These are phyloP conservation scores for Ptycholaimellus sp. DNA, from an alignment of 2,888 invertebrate species.

Conservation along the genomic window DNA sequence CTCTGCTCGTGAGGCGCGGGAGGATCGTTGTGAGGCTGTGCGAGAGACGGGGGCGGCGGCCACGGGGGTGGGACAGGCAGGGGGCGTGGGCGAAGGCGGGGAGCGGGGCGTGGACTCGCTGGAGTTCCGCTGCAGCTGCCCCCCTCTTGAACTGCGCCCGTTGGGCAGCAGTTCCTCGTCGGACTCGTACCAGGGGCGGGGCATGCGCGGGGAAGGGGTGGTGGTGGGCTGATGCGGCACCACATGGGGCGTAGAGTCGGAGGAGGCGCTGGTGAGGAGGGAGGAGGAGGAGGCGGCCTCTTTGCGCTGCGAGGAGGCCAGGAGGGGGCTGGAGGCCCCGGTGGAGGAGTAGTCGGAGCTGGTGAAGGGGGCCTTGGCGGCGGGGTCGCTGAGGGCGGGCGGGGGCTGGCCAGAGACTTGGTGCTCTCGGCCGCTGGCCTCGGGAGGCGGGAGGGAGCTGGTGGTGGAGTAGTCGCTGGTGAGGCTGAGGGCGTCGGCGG, in stretches of 20 bases:
- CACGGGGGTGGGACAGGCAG: background rate
- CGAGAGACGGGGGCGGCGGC: background rate
- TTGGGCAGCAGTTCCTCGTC: too few species aligned
- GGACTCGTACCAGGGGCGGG: too few species aligned
- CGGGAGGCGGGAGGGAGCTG: slow-evolving; percentile 2
- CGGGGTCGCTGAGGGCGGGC: background rate
- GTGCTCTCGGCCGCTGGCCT: background rate
- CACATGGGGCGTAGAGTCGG: too few species aligned
- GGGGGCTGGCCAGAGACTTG: slow-evolving; percentile 1
- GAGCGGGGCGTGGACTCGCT: too few species aligned
- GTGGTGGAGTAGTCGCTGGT: slow-evolving; percentile 17
- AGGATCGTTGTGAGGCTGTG: background rate
- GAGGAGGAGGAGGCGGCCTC: too few species aligned
- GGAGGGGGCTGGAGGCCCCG: slow-evolving; percentile 7
- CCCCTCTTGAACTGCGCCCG: too few species aligned
- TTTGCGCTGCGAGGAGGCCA: slow-evolving; percentile 12
- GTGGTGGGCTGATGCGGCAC: too few species aligned
- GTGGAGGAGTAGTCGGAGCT: slow-evolving; percentile 3
- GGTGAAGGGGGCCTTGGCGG: background rate
- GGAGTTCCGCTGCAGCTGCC: too few species aligned
- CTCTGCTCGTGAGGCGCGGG: background rate
- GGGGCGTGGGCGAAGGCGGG: background rate
- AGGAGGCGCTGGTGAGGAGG: too few species aligned
- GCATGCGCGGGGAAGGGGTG: too few species aligned
- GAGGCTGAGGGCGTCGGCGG: slow-evolving; percentile 12